Evolutionary conservation across 2,113 vertebrate species (phyloP).

Genomic region (Lampris megalopsis): DNA sequence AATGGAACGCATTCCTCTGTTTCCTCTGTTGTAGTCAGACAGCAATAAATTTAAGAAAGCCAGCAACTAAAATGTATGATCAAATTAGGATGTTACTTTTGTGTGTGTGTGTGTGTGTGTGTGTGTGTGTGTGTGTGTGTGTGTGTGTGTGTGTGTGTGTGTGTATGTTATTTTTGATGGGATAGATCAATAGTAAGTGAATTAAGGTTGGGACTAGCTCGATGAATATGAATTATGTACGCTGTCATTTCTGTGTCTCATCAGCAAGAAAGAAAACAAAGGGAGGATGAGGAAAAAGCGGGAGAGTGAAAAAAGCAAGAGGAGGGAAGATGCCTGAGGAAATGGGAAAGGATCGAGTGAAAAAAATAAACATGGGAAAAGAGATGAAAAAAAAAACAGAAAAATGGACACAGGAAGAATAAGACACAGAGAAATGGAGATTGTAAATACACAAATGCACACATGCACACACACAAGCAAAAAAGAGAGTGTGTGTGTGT

Average conservation of each 20-base stretch:
- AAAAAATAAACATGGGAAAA: constrained; percentile 65
- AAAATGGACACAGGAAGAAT: constrained; percentile 35
- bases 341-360: constrained; percentile 5
- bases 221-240: constrained; percentile 95
- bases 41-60: constrained; percentile 56
- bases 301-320: constrained; percentile 28
- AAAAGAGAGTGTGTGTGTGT: too few relatives aligned
- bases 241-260: constrained; percentile 93
- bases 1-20: constrained; percentile 55
- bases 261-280: constrained; percentile 51
- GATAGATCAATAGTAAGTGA: constrained; percentile 96
- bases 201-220: constrained; percentile 90
- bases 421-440: background rate
- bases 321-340: background rate
- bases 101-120: constrained; percentile 17
- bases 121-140: constrained; percentile 7
- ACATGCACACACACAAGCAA: background rate
- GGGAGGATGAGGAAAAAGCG: constrained; percentile 14
- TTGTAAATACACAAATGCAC: background rate
- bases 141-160: constrained; percentile 30
- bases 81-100: constrained; percentile 45
- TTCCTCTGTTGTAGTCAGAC: constrained; percentile 45
- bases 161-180: constrained; percentile 37
- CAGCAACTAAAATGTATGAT: constrained; percentile 64
- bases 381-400: constrained; percentile 73